phyloP scores from a whole-genome alignment of 2,113 vertebrate species.

The Aldabrachelys gigantea region DNA sequence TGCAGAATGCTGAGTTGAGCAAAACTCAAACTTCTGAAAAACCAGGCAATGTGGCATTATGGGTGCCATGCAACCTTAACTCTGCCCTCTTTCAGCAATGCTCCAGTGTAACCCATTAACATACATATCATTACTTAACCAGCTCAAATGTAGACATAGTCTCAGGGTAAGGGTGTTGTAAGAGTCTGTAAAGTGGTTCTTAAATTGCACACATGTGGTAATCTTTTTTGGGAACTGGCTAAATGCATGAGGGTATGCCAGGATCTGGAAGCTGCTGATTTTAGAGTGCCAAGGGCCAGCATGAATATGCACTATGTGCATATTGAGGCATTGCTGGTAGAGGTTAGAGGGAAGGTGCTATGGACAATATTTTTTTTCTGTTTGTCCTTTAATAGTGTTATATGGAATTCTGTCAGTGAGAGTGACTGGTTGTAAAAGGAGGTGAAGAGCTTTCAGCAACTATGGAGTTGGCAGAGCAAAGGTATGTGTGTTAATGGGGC shows the following conservation, averaged over 20 bases:
- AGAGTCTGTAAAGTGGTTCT: not conserved
- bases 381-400: too few relatives aligned
- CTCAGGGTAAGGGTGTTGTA: not conserved
- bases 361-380: too few relatives aligned
- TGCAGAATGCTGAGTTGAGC: not conserved
- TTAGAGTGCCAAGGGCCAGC: not conserved
- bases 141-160: not conserved
- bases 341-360: not conserved
- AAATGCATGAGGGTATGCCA: not conserved
- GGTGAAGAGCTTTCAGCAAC: too few relatives aligned
- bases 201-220: not conserved
- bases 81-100: not conserved
- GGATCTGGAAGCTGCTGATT: not conserved
- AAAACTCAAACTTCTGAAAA: not conserved
- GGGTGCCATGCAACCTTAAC: not conserved
- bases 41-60: not conserved
- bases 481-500: too few relatives aligned
- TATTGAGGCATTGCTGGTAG: not conserved
- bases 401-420: too few relatives aligned
- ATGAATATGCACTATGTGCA: not conserved
- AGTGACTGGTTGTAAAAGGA: too few relatives aligned
- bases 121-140: not conserved
- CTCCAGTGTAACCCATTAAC: not conserved
- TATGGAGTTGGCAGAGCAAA: too few relatives aligned
- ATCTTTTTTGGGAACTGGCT: not conserved